Conservation (phyloP, 2,113 vertebrate genomes). For the Erythrocercus mccallii region DNA sequence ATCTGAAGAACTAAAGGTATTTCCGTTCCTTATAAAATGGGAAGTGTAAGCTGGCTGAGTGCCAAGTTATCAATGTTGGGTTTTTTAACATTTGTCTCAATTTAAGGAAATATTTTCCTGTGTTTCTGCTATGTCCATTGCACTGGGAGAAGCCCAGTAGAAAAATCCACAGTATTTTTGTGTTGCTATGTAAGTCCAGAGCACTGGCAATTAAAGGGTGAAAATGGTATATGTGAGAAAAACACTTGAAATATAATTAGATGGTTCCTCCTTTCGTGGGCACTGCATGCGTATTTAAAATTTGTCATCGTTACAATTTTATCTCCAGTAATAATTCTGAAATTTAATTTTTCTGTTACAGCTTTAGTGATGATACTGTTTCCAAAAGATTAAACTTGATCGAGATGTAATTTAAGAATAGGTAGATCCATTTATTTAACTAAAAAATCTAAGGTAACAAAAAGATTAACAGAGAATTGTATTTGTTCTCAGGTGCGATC, state of each 20-base stretch:
- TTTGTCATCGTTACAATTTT: neutral
- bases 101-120: neutral
- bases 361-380: neutral
- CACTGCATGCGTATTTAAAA: neutral
- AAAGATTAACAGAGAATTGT: neutral
- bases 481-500: neutral
- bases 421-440: neutral
- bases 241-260: neutral
- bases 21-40: neutral
- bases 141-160: neutral
- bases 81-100: neutral
- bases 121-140: neutral
- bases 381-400: neutral
- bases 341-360: neutral
- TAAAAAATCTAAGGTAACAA: neutral
- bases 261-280: neutral
- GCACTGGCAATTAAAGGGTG: neutral
- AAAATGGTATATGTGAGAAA: neutral
- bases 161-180: neutral
- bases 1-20: neutral
- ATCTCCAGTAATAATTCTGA: neutral
- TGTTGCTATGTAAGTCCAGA: neutral
- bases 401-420: neutral
- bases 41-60: neutral
- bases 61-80: neutral